Evolutionary conservation across 2,888 invertebrate genomes (phyloP), one percentile per base, ranked within the genome.

Genomic region (Rambutsinella grinnellia): DNA sequence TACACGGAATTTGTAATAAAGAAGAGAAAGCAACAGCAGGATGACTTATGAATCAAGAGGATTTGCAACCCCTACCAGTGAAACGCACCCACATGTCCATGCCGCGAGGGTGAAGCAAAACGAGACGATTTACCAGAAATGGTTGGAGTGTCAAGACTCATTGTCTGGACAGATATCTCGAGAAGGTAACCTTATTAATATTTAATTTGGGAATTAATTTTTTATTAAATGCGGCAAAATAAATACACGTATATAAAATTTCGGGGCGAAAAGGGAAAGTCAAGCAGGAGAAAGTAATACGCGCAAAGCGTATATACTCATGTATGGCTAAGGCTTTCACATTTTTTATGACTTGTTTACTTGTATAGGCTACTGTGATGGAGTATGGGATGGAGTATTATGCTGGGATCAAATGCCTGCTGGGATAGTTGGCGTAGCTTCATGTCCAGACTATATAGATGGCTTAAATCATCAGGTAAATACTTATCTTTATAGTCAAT

Each of bases 371-470:
- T 68, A 70, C 70, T 90, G 90, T 79, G 88, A 89, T 0, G 86
- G 88, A 63, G 86, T 87, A n/a, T 90, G 89, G 85, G 90, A 90
- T 81, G 88, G 88, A 58, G 75, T 62, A 13, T 84, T 88, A 49
- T 90, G 90, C 81, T 90, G 90, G 90, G 86, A 87, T 0, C 85
- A 85, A 26, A 87, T 89, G 0, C 82, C 84, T 57, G 87, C 88
- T 10, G 88, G 88, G 2, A 80, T 83, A n/a, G 82, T 86, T 3
- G 86, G 86, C 0, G 84, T 81, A 10, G 86, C 87, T 54, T 85
- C 87, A 0, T 90, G 90, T 82, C 89, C 89, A 1, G 84, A 76
- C 2, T 79, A 79, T 51, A 66, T 79, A 47, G 53, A 19, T n/a
- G 66, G 66, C 15, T 79, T 79, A 44, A 26, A 67, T 24, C 13